Base-by-base conservation (phyloP, 2,888 invertebrate genomes). In the Drosophila koepferae region DNA sequence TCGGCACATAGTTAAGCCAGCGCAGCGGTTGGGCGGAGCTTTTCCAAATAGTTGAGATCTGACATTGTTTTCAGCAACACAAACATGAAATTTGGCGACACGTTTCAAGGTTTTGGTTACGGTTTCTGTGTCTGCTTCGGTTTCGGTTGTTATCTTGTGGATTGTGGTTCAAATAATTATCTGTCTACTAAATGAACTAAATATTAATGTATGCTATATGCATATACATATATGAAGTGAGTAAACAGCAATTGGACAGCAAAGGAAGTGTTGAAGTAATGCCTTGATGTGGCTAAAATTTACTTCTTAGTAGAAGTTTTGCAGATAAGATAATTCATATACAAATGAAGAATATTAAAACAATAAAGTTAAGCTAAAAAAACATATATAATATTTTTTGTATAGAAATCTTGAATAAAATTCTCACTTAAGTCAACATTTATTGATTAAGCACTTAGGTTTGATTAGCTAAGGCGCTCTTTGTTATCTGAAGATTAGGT, bases 31-130 rank as follows among this genome's bases (percentile, higher is more conserved):
- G 74, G 77, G 82, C 77, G 85, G 77, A 60, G 72, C 75, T 72
- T 70, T 71, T 70, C 61, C 51, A 72, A 70, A 78, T 84, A 84
- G 85, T 84, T 89, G 61, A 78, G 86, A 82, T 84, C 78, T 80
- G 71, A 76, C 77, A 77, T 71, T 79, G 77, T 69, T 81, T 72
- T 72, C 20, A 34, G 67, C 68, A 43, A 28, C 61, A 34, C 43
- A 14, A 43, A 59, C 63, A 53, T 53, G 53, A 63, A 43, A 61
- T 63, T 51, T 63, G 56, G 62, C 68, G 62, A 74, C 74, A 76
- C 54, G 31, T 31, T 49, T 31, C 12, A 0, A 70, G 66, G 63
- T 61, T 46, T 55, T 48, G 64, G 34, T 4, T 28, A 20, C 23
- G 23, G 51, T n/a, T 34, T 14, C 36, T 14, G 14, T 18, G 31